Base-by-base conservation (phyloP, 35 echinoderm and acorn worm species). In the Ophioderma brevispina region DNA sequence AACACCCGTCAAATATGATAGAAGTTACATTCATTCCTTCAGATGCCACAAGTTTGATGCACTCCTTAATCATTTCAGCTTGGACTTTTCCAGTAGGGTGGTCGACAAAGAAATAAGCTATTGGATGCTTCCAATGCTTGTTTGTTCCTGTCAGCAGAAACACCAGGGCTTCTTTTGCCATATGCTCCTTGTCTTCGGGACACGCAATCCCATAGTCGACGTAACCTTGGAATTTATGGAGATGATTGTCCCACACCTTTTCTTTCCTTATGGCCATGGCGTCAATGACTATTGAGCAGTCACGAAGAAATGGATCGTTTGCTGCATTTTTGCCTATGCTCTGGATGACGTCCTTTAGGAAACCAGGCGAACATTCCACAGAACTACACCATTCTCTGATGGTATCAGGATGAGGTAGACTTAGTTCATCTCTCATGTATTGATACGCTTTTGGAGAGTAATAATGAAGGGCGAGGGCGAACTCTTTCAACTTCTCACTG, bases 391-490 rank as follows among this genome's bases (percentile, higher is more conserved):
- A 80, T n/a, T 52, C 40, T 8, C 40, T 17, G 35, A 89, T 49
- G 55, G 41, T 79, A 33, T 6, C 31, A n/a, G 76, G 76, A 33
- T 50, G 76, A 55, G 87, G 87, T 15, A 87, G 59, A 39, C 36
- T 25, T 76, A 87, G 75, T 25, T 40, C 33, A 21, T 80, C 80
- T 17, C 76, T 30, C 40, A 89, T 40, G 40, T 49, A 80, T 25
- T 80, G 33, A 80, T 89, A 89, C 15, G 87, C 87, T 46, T 80
- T 79, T 89, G 87, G 37, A 18, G 76, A 80, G 31, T 89, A 89
- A 63, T 77, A 89, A 0, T 89, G 75, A 14, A 89, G 37, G 31
- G 76, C 80, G 14, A 80, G 42, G n/a, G 70, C 86, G 46, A 78
- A 88, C 28, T 35, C 55, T 28, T 86, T 33, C 4, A 75, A 35